phyloP scores from a whole-genome alignment of 2,888 invertebrate genomes.

The Cataglyphis rosenhaueri region DNA sequence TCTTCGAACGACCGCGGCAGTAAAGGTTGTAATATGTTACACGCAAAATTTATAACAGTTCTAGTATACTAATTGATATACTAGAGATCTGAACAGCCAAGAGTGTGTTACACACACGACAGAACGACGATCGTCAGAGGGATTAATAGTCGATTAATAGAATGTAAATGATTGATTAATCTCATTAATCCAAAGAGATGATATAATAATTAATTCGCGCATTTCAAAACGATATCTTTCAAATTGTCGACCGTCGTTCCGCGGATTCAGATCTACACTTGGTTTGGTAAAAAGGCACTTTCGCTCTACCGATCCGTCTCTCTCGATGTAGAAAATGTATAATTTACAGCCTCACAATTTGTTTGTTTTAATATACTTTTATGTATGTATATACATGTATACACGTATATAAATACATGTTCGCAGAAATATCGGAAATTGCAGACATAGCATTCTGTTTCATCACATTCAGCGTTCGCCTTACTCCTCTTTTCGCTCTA shows the following conservation, averaged over 20 bases:
- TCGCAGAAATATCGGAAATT: conserved; percentile 36
- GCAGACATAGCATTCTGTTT: conserved; percentile 7
- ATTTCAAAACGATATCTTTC: conserved; percentile 7
- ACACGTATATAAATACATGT: neutral
- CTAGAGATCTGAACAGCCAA: conserved; percentile 68
- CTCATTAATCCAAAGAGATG: neutral
- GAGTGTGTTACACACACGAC: conserved; percentile 57
- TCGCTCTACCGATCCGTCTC: conserved; percentile 75
- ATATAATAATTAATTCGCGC: neutral
- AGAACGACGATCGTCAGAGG: conserved; percentile 72
- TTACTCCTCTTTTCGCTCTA: neutral
- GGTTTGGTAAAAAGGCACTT: conserved; percentile 82
- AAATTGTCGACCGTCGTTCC: conserved; percentile 69
- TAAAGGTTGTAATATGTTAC: conserved; percentile 77
- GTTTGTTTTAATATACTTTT: neutral
- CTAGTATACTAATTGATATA: conserved; percentile 66
- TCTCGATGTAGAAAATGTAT: conserved; percentile 64
- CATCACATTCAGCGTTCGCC: neutral
- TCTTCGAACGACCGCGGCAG: conserved; percentile 79
- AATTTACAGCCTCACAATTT: conserved; percentile 68
- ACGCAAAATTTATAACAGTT: conserved; percentile 72
- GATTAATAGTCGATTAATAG: neutral
- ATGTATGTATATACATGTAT: neutral
- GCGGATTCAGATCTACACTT: conserved; percentile 73
- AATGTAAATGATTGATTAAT: conserved; percentile 9